Evolutionary conservation across 2,797 vertebrate species (phyloP).

Genomic region (Pseudotriccus pelzelni): DNA sequence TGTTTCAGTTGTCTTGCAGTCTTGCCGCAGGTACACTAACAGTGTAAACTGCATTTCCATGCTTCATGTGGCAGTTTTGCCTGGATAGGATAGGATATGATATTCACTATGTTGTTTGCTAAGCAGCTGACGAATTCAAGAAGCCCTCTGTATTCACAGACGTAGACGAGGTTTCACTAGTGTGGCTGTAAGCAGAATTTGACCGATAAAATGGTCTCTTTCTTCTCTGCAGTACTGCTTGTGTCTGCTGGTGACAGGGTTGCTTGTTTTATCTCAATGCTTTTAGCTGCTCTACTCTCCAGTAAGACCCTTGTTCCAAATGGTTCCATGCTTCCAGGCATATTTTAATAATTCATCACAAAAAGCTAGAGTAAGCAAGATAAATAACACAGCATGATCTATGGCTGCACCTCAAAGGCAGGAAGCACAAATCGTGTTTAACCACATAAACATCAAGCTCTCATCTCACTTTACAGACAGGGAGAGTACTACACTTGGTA

Average conservation of each 20-base stretch:
- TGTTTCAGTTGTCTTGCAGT: background rate
- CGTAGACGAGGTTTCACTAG: background rate
- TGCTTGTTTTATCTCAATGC: slow-evolving; percentile 37
- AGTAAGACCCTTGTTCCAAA: slow-evolving; percentile 20
- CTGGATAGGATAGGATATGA: background rate
- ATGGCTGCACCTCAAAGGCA: slow-evolving; percentile 36
- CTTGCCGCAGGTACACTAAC: background rate
- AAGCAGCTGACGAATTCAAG: background rate
- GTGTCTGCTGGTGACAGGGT: background rate
- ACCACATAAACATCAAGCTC: slow-evolving; percentile 18
- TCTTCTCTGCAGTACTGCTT: slow-evolving; percentile 1
- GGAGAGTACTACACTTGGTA: background rate
- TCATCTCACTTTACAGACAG: background rate
- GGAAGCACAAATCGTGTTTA: slow-evolving; percentile 54
- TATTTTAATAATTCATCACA: slow-evolving; percentile 64
- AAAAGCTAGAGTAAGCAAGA: slow-evolving; percentile 40
- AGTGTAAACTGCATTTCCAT: background rate
- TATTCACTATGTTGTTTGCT: background rate
- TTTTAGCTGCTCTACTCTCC: slow-evolving; percentile 44
- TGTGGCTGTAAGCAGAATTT: background rate
- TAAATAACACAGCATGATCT: slow-evolving; percentile 44
- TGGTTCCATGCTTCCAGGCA: slow-evolving; percentile 8
- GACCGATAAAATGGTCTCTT: background rate
- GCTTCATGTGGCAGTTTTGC: background rate
- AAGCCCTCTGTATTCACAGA: background rate